Base-by-base conservation (phyloP, 2,888 invertebrate genomes). In the Nymphalis c-album region DNA sequence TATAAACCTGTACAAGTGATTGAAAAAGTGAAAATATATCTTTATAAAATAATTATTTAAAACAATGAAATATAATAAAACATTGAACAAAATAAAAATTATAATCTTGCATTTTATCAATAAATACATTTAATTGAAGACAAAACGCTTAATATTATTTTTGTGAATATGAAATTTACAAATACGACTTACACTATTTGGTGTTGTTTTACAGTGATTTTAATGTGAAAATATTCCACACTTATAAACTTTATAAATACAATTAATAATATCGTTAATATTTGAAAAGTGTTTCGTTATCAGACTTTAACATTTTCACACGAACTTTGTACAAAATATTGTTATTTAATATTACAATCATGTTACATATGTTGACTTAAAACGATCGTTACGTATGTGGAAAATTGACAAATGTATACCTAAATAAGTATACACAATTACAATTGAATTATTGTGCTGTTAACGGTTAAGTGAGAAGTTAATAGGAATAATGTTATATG, bases 141-240 rank as follows among this genome's bases (percentile, higher is more conserved):
- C 17, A 55, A 55, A 55, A 55, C 31, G 26, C 31, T 18, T 57
- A 35, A 57, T 7, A 31, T 35, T 13, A 40, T 18, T 20, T 57
- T 68, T 64, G 66, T 74, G 73, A 74, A 72, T 73, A 75, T 73
- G 71, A 71, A 69, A 79, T 79, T 77, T 79, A 80, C 79, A 79
- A 78, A 69, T 69, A 73, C 18, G 31, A 77, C 85, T 85, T 90
- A 90, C 74, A 72, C 86, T 90, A 91, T 85, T 90, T 91, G 91
- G 90, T 91, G 89, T 91, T 88, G 85, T 77, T 79, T 89, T 90
- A 91, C 89, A 91, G 88, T 90, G 85, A 84, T 79, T 77, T 76
- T 71, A 71, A 77, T 79, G 80, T 80, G 80, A 85, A 79, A 70
- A 73, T 68, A 69, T 73, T 83, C 79, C 84, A 87, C 84, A 84